Conservation (phyloP, 2,797 vertebrate species). For the Harpagifer antarcticus region DNA sequence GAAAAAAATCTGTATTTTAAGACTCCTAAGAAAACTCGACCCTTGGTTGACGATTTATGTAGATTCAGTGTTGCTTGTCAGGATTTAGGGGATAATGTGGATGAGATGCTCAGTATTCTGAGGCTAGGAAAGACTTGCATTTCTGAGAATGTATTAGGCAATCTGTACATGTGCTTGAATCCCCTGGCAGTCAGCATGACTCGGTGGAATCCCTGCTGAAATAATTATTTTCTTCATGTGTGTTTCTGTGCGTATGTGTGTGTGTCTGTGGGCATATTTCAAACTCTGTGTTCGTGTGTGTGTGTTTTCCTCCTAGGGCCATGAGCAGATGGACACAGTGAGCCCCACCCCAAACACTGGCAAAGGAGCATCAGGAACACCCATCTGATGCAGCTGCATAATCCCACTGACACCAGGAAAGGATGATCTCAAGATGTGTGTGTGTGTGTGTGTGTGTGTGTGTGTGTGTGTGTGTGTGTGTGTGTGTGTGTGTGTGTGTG, state of each 20-base stretch:
- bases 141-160: constrained; percentile 50
- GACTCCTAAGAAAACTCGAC: background rate
- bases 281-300: constrained; percentile 35
- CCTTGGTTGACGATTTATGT: constrained; percentile 34
- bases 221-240: constrained; percentile 59
- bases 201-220: constrained; percentile 57
- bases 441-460: background rate
- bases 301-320: constrained; percentile 55
- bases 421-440: constrained; percentile 52
- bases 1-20: constrained; percentile 1
- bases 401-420: constrained; percentile 61
- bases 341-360: constrained; percentile 61
- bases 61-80: constrained; percentile 23
- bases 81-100: constrained; percentile 37
- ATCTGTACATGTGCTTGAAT: constrained; percentile 59
- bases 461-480: background rate
- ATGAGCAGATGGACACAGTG: constrained; percentile 70
- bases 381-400: constrained; percentile 73
- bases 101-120: constrained; percentile 19
- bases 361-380: constrained; percentile 60
- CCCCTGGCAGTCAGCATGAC: constrained; percentile 49
- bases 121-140: constrained; percentile 18
- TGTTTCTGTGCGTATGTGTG: constrained; percentile 12
- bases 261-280: constrained; percentile 32
- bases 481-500: constrained; percentile 14